Evolutionary conservation across 2,797 vertebrate species (phyloP).

Genomic region (Pteronotus mesoamericanus): DNA sequence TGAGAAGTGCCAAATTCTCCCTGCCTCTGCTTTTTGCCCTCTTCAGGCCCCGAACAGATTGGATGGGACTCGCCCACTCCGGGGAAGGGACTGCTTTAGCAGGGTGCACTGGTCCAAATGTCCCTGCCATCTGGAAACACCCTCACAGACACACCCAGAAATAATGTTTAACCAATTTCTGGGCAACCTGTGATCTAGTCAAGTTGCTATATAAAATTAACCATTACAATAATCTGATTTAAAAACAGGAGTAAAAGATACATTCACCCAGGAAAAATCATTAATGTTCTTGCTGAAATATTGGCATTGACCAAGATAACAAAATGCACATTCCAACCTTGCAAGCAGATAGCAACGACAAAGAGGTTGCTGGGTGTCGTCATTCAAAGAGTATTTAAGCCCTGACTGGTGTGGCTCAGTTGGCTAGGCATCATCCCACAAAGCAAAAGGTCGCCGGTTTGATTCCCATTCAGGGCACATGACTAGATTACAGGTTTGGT

Average conservation of each 20-base stretch:
- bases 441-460: too few species aligned
- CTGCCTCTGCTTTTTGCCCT: neutral
- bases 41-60: accelerated
- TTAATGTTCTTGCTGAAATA: neutral
- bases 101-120: neutral
- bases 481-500: neutral
- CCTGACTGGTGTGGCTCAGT: neutral
- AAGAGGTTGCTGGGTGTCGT: neutral
- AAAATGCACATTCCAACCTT: neutral
- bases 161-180: neutral
- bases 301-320: neutral
- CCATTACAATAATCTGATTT: neutral
- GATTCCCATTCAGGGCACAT: neutral
- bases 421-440: neutral
- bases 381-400: neutral
- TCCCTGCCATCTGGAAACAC: neutral
- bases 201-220: neutral
- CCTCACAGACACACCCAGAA: neutral
- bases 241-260: neutral
- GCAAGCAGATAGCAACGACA: accelerated
- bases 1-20: neutral
- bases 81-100: too few species aligned
- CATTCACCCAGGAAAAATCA: neutral
- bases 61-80: too few species aligned
- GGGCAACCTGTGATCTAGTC: neutral